Evolutionary conservation across 2,113 vertebrate genomes (phyloP).

Genomic region (Micronisus gabar): DNA sequence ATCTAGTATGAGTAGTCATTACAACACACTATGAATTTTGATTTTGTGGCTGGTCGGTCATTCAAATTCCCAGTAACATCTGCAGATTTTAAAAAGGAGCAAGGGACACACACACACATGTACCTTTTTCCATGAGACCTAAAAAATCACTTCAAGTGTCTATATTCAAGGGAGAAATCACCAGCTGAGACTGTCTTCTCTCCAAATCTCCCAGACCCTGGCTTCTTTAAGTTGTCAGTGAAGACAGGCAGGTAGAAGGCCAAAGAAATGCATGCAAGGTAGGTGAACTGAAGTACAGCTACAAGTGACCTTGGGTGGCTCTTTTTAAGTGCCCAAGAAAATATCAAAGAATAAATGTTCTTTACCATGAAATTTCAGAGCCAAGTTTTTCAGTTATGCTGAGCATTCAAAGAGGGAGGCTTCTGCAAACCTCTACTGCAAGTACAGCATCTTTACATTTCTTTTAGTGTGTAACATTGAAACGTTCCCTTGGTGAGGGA

Average conservation of each 20-base stretch:
- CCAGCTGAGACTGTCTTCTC: not conserved
- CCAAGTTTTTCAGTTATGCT: not conserved
- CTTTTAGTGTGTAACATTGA: not conserved
- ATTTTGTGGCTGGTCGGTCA: not conserved
- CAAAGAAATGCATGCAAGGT: not conserved
- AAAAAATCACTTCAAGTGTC: not conserved
- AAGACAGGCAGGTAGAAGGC: not conserved
- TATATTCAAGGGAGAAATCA: not conserved
- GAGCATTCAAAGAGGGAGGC: not conserved
- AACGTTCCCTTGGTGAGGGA: not conserved
- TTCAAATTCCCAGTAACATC: not conserved
- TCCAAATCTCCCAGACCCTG: not conserved
- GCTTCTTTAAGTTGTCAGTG: not conserved
- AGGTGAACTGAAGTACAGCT: not conserved
- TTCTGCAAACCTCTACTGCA: not conserved
- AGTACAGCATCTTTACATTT: not conserved
- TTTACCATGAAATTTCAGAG: not conserved
- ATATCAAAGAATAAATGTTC: not conserved
- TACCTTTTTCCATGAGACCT: not conserved
- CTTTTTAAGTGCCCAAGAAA: not conserved
- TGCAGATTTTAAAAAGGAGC: not conserved
- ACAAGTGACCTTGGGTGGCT: rapidly evolving
- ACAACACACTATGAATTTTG: not conserved
- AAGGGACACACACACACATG: not conserved
- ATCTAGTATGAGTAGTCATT: not conserved